Evolutionary conservation across 92 coral and sea anemone species (phyloP), one percentile per base, ranked within the genome.

Genomic region (Montipora capitata): DNA sequence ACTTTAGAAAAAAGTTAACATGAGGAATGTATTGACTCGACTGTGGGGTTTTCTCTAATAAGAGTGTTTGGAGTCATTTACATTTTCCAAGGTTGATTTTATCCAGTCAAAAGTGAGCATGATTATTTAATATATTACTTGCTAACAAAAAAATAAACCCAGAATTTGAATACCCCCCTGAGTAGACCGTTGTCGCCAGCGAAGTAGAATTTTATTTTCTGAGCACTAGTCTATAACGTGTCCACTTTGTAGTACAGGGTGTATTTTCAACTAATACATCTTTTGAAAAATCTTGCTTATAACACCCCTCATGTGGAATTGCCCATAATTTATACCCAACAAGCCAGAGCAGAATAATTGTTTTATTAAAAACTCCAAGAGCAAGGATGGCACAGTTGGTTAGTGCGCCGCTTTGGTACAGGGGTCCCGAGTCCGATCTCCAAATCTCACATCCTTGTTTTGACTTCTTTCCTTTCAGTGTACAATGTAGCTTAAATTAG

Each of bases 281-380:
- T 76, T 57, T 76, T 76, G 38, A 27, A 11, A 58, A 76, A 9
- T 58, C 51, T 35, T 15, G 40, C 57, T 56, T 76, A 40, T 76
- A 62, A 76, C 81, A 56, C 81, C 81, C 27, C 68, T 76, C 68
- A 39, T 40, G 68, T 57, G 68, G 69, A 76, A 76, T 57, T 76
- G 27, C 81, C 68, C 74, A 66, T 20, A 20, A 20, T 20, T 20
- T 20, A 20, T 20, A 20, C 27, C 27, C 27, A 20, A 20, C 27
- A 20, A 20, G 27, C 27, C 27, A 20, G 27, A 20, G 27, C 27
- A 20, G 27, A 20, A 20, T 20, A 20, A 20, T 20, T 20, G 27
- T 20, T 20, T 20, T 20, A 20, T 20, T 20, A 20, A 20, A 20
- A 20, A 20, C 27, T 20, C 27, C 27, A 20, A 0, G 27, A 20